phyloP scores from a whole-genome alignment of 2,888 invertebrate genomes.

The Apodemia mormo region DNA sequence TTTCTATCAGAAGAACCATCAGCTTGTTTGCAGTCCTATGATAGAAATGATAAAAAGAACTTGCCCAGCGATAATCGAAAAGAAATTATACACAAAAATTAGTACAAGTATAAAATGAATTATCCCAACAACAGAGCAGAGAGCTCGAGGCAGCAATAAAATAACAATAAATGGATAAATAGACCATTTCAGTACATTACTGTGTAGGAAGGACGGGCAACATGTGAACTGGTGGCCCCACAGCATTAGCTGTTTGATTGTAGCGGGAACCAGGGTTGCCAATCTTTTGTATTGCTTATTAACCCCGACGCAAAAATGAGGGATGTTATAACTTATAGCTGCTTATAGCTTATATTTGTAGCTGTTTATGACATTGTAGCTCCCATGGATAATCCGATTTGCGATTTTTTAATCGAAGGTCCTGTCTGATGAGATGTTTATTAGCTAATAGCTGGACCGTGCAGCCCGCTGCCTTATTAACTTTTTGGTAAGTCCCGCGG shows the following conservation, averaged over 20 bases:
- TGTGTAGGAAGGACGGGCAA: conserved; percentile 38
- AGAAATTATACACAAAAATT: neutral
- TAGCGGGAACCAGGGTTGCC: conserved; percentile 42
- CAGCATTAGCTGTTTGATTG: conserved; percentile 68
- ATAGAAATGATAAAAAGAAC: too few species aligned
- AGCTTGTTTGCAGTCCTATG: neutral
- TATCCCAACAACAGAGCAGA: conserved; percentile 42
- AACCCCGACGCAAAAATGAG: too few species aligned
- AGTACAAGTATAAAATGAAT: conserved; percentile 24
- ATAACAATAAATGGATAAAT: conserved; percentile 80
- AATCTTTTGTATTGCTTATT: neutral
- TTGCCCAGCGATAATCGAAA: too few species aligned
- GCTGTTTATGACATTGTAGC: too few species aligned
- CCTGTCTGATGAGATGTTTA: too few species aligned
- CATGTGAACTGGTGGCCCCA: conserved; percentile 44
- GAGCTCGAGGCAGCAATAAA: conserved; percentile 58
- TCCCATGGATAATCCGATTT: too few species aligned
- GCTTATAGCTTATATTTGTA: too few species aligned
- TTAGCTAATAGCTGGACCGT: too few species aligned
- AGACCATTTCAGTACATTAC: conserved; percentile 78
- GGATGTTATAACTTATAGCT: too few species aligned
- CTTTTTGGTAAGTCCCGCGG: too few species aligned
- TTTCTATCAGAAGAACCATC: neutral
- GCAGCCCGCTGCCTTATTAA: too few species aligned
- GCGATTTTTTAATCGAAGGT: too few species aligned